Evolutionary conservation across 2,113 vertebrate species (phyloP).

Genomic region (Pimephales promelas): DNA sequence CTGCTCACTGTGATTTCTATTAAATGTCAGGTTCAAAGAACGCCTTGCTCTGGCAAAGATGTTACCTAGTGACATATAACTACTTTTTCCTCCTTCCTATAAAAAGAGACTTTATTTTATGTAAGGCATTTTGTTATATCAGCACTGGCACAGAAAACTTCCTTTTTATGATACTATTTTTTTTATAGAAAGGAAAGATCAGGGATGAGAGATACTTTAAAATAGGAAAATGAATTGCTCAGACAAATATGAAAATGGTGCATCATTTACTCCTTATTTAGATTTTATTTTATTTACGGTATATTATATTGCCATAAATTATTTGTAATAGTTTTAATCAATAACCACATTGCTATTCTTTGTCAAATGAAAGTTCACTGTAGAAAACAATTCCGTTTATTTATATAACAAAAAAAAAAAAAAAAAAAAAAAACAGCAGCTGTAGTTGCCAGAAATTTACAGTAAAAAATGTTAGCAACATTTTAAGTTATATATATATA

Average conservation of each 20-base stretch:
- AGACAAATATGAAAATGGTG: background rate
- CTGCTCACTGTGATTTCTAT: conserved; percentile 52
- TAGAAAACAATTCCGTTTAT: too few relatives aligned
- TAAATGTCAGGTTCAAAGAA: conserved; percentile 48
- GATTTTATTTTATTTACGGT: background rate
- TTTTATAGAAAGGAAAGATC: conserved; percentile 23
- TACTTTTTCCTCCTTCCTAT: conserved; percentile 39
- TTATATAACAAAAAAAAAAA: too few relatives aligned
- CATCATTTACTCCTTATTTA: background rate
- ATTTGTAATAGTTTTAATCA: too few relatives aligned
- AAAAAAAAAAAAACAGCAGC: too few relatives aligned
- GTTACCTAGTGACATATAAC: conserved; percentile 34
- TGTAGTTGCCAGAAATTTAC: too few relatives aligned
- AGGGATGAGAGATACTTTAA: background rate
- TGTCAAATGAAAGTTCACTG: too few relatives aligned
- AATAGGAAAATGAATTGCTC: background rate
- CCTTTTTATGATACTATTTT: conserved; percentile 14
- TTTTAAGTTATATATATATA: too few relatives aligned
- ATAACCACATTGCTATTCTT: too few relatives aligned
- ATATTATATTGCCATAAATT: background rate
- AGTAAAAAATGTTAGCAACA: too few relatives aligned
- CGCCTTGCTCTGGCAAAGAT: conserved; percentile 45
- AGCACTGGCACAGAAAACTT: conserved; percentile 10
- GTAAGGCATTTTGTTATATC: conserved; percentile 3
- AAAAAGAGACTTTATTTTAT: conserved; percentile 45